A percentile compares a stretch with the other conserved stretches of the same genome.
Conservation (phyloP, 2,888 invertebrate species). For the Nomada lathburiana region DNA sequence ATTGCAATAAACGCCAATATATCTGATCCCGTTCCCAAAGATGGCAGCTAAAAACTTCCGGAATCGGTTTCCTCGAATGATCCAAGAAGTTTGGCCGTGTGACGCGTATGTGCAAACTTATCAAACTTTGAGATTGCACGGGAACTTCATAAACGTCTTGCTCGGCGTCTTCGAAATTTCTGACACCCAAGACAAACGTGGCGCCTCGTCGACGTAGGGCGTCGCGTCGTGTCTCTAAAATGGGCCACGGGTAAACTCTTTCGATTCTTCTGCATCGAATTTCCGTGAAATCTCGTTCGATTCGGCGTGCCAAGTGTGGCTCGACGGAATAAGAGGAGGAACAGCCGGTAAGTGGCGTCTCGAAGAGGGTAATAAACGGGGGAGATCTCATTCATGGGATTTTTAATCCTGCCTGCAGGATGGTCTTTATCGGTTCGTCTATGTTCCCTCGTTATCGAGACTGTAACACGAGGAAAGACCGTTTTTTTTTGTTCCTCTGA, state of each 20-base stretch:
- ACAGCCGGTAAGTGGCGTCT: constrained; percentile 28
- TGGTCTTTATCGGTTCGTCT: constrained; percentile 36
- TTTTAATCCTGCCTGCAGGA: constrained; percentile 52
- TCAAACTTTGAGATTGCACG: constrained; percentile 51
- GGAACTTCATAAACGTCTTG: constrained; percentile 43
- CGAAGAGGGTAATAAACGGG: constrained; percentile 53
- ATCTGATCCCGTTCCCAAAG: constrained; percentile 15
- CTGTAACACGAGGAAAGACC: not conserved
- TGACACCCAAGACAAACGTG: constrained; percentile 35
- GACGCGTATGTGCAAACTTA: constrained; percentile 41
- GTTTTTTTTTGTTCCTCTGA: not conserved
- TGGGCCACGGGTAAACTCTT: not conserved
- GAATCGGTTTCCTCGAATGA: constrained; percentile 31
- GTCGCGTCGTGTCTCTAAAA: not conserved
- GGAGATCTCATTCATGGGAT: constrained; percentile 32
- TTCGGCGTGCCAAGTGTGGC: constrained; percentile 24
- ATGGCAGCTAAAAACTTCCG: constrained; percentile 24
- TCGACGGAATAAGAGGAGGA: constrained; percentile 11
- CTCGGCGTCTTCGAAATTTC: constrained; percentile 36
- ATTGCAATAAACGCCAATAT: constrained; percentile 12
- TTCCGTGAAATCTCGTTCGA: constrained; percentile 40
- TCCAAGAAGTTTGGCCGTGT: not conserved
- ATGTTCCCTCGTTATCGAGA: constrained; percentile 22
- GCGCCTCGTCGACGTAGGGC: not conserved
- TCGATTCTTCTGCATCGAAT: constrained; percentile 27